Conservation (phyloP, 1,140 invertebrate species). For the Neuroterus valhalla region DNA sequence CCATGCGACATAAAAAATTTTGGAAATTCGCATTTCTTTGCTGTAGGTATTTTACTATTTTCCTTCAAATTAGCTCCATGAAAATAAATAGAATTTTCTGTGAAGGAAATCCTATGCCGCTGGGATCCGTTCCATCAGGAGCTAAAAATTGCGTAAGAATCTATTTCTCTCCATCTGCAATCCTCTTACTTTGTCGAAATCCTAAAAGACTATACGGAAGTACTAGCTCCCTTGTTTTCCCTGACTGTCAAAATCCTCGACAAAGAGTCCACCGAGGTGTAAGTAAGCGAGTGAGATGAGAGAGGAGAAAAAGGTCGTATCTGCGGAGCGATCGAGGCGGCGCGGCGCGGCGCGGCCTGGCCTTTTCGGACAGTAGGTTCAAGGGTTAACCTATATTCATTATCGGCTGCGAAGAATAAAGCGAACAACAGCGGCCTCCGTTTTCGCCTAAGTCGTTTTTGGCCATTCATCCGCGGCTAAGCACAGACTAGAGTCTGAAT, state of each 20-base stretch:
- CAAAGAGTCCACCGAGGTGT: background rate
- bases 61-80: too few relatives aligned
- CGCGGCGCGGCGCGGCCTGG: background rate
- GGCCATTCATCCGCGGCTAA: background rate
- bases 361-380: background rate
- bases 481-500: background rate
- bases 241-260: background rate
- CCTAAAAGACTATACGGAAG: background rate
- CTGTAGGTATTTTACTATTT: too few relatives aligned
- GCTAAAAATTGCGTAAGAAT: too few relatives aligned
- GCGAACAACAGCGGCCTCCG: background rate
- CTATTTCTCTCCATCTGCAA: too few relatives aligned
- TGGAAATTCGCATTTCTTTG: too few relatives aligned
- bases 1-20: too few relatives aligned
- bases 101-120: too few relatives aligned
- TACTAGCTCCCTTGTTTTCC: background rate
- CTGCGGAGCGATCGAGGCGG: background rate
- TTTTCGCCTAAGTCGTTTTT: background rate
- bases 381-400: conserved; percentile 17
- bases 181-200: background rate
- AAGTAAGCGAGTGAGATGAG: background rate
- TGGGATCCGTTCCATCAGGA: too few relatives aligned
- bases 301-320: background rate
- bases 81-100: too few relatives aligned
- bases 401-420: background rate